phyloP scores from a whole-genome alignment of 2,888 invertebrate species.

The Eupithecia inturbata region DNA sequence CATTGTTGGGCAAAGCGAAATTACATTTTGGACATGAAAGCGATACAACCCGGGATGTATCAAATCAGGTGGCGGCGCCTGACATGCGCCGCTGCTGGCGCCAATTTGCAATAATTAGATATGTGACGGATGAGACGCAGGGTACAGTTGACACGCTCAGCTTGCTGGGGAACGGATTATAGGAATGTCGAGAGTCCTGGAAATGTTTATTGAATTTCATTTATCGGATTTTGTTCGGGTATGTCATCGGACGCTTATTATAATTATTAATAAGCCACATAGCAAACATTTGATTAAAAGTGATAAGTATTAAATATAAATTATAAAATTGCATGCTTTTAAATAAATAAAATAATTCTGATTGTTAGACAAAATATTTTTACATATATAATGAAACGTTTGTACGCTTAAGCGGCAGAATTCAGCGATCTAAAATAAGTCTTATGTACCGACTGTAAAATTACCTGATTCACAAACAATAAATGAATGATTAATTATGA shows the following conservation, averaged over 20 bases:
- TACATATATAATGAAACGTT: no score
- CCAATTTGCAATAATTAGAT: slow-evolving; percentile 23
- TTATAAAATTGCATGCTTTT: no score
- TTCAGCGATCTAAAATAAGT: no score
- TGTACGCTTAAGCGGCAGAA: no score
- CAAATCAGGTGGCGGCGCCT: slow-evolving; percentile 20
- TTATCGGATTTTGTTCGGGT: neutral
- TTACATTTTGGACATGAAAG: slow-evolving; percentile 8
- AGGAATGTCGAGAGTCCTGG: neutral
- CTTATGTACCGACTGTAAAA: no score
- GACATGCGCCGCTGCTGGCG: slow-evolving; percentile 2
- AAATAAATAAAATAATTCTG: no score
- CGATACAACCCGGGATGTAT: slow-evolving; percentile 16
- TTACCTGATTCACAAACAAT: no score
- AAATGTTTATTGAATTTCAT: neutral
- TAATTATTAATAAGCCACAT: no score
- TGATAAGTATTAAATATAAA: no score
- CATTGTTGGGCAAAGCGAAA: slow-evolving; percentile 6
- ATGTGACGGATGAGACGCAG: neutral
- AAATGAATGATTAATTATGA: no score
- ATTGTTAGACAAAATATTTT: no score
- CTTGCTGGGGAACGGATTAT: neutral
- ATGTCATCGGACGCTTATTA: neutral
- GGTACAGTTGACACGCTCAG: neutral
- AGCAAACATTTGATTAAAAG: no score